Base-by-base conservation (phyloP, 1,140 invertebrate genomes). In the Drosophila yakuba region DNA sequence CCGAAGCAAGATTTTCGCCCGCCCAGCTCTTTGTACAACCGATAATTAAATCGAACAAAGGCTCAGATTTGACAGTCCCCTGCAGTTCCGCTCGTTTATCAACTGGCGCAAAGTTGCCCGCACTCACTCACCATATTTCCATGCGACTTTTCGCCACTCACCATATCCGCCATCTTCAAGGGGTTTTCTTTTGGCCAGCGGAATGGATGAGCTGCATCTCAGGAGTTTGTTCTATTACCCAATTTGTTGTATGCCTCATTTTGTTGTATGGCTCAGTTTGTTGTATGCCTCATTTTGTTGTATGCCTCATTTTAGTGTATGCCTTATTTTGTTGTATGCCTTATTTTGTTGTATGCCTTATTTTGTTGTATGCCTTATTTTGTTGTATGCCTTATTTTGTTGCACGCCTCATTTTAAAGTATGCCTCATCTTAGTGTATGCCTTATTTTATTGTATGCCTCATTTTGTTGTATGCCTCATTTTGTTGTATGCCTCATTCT, bases 11-110 rank as follows among this genome's bases (percentile, higher is more conserved):
- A 43, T 17, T 50, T 50, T 58, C 10, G 15, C 10, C 52, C 67
- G 25, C 25, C 44, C 68, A 58, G 61, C 64, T 66, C 61, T 68
- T 68, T 54, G 61, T 54, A 43, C 66, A 72, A 72, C 68, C 66
- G 64, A 72, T 71, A 72, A 72, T 72, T 72, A 72, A 72, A 72
- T 72, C 68, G 64, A 71, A 71, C 64, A 72, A 72, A 72, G 66
- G 66, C 68, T 71, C 52, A 44, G 68, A 72, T 58, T 71, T 68
- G 68, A 50, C 68, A 72, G 36, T 35, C 20, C 39, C 52, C 39
- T 43, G 41, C 51, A 56, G 36, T 58, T 72, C 36, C 66, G 66
- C 43, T 72, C 68, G 54, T 71, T 71, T 72, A 71, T 72, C 68
- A 72, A 72, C 14, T 43, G 64, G 28, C 25, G 44, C 41, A 58